Conservation (phyloP, 2,113 vertebrate genomes). For the Microcebus tavaratra region DNA sequence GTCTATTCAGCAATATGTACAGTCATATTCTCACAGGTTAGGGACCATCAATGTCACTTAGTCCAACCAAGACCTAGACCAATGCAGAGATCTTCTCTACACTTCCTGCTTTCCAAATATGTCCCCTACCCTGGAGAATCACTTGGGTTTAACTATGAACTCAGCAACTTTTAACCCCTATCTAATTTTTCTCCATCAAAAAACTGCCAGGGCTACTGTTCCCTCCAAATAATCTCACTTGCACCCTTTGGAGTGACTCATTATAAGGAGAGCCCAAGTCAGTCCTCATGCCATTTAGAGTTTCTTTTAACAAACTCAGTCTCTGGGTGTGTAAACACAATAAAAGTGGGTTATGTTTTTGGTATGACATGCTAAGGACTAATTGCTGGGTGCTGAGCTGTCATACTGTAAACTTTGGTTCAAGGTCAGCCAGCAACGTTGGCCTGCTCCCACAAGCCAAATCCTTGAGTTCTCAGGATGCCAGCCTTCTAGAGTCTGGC, state of each 20-base stretch:
- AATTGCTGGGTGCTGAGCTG: conserved; percentile 16
- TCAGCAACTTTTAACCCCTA: conserved; percentile 4
- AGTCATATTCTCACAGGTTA: not conserved
- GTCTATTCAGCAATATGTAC: not conserved
- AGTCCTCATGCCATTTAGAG: not conserved
- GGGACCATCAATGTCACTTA: not conserved
- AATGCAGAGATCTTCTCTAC: not conserved
- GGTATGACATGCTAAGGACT: not conserved
- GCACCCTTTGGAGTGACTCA: conserved; percentile 28
- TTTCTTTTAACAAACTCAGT: conserved; percentile 36
- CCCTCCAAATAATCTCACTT: not conserved
- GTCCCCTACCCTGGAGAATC: not conserved
- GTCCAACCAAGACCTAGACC: not conserved
- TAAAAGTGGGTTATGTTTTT: not conserved
- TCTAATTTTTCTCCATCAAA: conserved; percentile 24
- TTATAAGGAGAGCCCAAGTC: conserved; percentile 5
- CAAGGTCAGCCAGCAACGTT: not conserved
- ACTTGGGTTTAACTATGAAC: conserved; percentile 31
- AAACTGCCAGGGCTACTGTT: not conserved
- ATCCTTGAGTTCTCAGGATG: conserved; percentile 27
- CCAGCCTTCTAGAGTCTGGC: not conserved
- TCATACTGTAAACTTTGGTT: conserved; percentile 20
- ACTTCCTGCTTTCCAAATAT: conserved; percentile 8
- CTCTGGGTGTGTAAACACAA: not conserved
- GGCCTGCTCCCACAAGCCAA: not conserved